Evolutionary conservation across 2,113 vertebrate genomes (phyloP).

Genomic region (Tauraco erythrolophus): DNA sequence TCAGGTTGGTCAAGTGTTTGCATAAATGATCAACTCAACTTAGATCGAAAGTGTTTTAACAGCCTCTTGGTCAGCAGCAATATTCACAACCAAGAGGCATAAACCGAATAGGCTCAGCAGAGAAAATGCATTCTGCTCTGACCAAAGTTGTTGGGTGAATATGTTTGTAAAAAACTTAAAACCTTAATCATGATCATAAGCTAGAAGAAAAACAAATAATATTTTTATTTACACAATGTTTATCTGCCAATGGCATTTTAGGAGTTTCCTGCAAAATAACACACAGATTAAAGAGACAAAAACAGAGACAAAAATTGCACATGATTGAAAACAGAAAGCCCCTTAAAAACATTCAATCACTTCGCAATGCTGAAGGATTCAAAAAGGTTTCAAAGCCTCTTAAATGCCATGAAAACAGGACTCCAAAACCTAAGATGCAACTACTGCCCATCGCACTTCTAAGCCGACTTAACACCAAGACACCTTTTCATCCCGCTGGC

Average conservation of each 20-base stretch:
- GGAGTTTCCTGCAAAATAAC: background rate
- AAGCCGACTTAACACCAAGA: background rate
- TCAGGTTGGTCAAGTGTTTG: background rate
- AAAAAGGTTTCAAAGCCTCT: background rate
- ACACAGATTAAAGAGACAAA: background rate
- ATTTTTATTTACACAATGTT: background rate
- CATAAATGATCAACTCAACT: background rate
- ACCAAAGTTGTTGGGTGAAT: background rate
- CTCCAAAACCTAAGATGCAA: background rate
- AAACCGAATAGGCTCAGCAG: background rate
- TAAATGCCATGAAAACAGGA: background rate
- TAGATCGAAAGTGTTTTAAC: background rate
- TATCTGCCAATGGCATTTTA: background rate
- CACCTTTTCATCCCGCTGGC: background rate
- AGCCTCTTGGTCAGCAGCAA: background rate
- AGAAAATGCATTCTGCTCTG: background rate
- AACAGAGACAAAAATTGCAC: background rate
- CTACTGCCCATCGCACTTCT: background rate
- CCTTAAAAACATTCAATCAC: background rate
- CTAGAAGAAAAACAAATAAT: conserved; percentile 4
- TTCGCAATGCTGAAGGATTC: background rate
- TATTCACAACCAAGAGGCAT: background rate
- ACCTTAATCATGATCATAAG: background rate
- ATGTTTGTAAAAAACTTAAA: background rate
- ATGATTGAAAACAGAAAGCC: background rate